Percentiles rank a stretch among this genome's conserved stretches.
Conservation (phyloP, 1,140 invertebrate species). For the Pemphigus obesinymphae region DNA sequence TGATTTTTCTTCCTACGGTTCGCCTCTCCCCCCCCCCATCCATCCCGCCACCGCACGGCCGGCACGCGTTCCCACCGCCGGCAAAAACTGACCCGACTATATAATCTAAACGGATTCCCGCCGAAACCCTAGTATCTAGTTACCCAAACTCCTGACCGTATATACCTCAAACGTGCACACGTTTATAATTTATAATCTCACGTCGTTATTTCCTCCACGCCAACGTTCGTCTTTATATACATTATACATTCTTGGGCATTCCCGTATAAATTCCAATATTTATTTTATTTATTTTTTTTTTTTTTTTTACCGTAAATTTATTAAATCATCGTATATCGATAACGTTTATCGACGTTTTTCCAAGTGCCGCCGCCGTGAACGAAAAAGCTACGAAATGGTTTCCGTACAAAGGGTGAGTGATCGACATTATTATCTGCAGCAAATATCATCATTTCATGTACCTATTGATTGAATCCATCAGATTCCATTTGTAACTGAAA, state of each 20-base stretch:
- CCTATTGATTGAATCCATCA: no score
- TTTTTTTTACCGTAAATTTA: no score
- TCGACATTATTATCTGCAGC: no score
- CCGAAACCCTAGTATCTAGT: conserved; percentile 29
- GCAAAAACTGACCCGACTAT: conserved; percentile 15
- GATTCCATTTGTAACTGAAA: no score
- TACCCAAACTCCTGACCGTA: conserved; percentile 18
- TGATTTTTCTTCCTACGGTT: conserved; percentile 26
- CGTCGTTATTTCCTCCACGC: neutral
- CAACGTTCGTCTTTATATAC: neutral
- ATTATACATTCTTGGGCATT: neutral
- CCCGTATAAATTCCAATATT: no score
- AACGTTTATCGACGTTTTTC: neutral
- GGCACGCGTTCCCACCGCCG: neutral
- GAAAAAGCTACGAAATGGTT: neutral
- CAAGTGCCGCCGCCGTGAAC: neutral
- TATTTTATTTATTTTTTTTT: no score
- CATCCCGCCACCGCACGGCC: neutral
- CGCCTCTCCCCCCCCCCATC: neutral
- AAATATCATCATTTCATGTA: no score
- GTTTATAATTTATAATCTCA: no score
- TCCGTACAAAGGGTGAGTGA: conserved; percentile 2
- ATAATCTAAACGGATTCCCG: conserved; percentile 22
- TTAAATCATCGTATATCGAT: no score
- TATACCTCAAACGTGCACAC: no score